phyloP scores from a whole-genome alignment of 2,888 invertebrate genomes.

The Sinotaia quadrata region DNA sequence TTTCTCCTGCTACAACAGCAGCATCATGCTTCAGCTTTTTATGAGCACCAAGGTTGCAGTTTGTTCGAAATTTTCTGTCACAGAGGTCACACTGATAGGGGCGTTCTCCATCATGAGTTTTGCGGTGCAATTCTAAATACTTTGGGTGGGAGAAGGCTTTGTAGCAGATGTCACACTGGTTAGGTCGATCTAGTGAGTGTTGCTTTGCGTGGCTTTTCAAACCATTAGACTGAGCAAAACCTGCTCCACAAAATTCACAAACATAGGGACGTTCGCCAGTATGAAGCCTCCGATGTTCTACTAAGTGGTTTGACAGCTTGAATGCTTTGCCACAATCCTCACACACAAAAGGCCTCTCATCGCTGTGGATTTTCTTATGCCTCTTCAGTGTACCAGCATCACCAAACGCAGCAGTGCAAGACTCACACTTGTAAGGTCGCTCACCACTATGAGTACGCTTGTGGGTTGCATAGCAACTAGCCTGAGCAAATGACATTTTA shows the following conservation, averaged over 20 bases:
- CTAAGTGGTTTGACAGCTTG: constrained; percentile 28
- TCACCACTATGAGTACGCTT: constrained; percentile 36
- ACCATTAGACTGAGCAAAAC: constrained; percentile 30
- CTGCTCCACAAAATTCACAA: constrained; percentile 35
- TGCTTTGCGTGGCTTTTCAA: constrained; percentile 26
- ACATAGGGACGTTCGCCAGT: constrained; percentile 35
- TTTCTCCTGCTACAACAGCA: not conserved
- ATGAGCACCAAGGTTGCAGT: constrained; percentile 21
- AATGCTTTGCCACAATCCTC: constrained; percentile 26
- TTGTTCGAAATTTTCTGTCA: constrained; percentile 19
- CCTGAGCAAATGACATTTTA: constrained; percentile 24
- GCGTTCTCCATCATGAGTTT: constrained; percentile 15
- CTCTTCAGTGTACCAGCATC: constrained; percentile 32
- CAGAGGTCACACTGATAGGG: constrained; percentile 19
- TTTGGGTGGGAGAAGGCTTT: constrained; percentile 20
- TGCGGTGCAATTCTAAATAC: constrained; percentile 15
- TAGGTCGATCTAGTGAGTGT: constrained; percentile 17
- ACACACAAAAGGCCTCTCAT: constrained; percentile 33
- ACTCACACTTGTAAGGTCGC: constrained; percentile 34
- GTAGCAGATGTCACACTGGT: constrained; percentile 21
- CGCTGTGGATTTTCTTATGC: constrained; percentile 31
- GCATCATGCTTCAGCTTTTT: constrained; percentile 21
- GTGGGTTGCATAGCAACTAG: constrained; percentile 31
- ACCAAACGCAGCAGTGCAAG: constrained; percentile 29
- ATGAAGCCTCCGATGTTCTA: constrained; percentile 34